Conservation (phyloP, 2,888 invertebrate genomes). For the Biston stratarius region DNA sequence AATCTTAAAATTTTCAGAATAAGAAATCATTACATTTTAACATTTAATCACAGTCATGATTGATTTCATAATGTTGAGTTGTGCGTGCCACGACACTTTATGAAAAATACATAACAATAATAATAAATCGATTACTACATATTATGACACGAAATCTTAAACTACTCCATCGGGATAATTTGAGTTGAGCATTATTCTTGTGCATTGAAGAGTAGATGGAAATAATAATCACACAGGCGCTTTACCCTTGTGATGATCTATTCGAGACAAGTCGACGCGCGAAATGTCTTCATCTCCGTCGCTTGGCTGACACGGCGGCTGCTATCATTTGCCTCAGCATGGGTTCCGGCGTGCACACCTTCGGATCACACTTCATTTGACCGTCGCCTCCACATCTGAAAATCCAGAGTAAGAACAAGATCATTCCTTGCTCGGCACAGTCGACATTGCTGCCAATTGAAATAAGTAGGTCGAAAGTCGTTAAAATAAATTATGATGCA, state of each 20-base stretch:
- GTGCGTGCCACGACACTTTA: constrained; percentile 78
- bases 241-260: constrained; percentile 70
- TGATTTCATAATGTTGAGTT: constrained; percentile 71
- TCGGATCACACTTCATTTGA: constrained; percentile 97
- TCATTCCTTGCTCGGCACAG: background rate
- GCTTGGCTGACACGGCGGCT: constrained; percentile 90
- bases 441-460: too few species aligned
- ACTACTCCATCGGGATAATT: constrained; percentile 82
- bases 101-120: constrained; percentile 68
- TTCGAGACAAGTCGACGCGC: constrained; percentile 58
- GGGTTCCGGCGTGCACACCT: constrained; percentile 95
- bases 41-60: constrained; percentile 84
- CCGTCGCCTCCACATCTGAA: constrained; percentile 96
- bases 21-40: constrained; percentile 72
- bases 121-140: constrained; percentile 76
- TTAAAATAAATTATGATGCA: too few species aligned
- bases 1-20: constrained; percentile 66
- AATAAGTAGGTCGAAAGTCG: too few species aligned
- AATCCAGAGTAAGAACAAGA: constrained; percentile 41
- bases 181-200: constrained; percentile 86
- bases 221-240: constrained; percentile 73
- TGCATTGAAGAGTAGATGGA: constrained; percentile 81
- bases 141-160: constrained; percentile 85
- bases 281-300: constrained; percentile 88
- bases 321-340: constrained; percentile 96